Evolutionary conservation across 1,140 invertebrate genomes (phyloP), one percentile per base, ranked within the genome.

Genomic region (Drosophila rufa): DNA sequence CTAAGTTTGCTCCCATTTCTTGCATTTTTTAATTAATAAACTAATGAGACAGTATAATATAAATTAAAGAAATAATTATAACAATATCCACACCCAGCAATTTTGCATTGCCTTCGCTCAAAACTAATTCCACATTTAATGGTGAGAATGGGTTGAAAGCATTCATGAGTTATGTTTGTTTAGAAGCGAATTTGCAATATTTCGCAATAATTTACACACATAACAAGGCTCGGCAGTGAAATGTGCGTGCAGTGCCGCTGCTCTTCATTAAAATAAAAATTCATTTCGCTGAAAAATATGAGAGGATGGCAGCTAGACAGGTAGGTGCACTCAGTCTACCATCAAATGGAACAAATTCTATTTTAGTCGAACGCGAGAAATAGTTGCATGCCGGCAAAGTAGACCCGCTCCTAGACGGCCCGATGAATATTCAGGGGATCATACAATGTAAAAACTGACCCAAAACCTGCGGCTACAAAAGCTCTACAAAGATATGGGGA

Each of bases 351-450:
- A 56, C 58, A 78, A 76, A 86, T 80, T 79, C 82, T 79, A 82
- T 65, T 76, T 85, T 71, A 85, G 82, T 65, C 80, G 84, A 84
- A 86, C 82, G 80, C 82, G 82, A 85, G 71, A 75, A 67, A 36
- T 46, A 74, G 79, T 85, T 85, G 82, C 82, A 85, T 85, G 82
- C 73, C 61, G 57, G 46, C 57, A 60, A 60, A 75, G 56, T 57
- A 61, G 57, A 71, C 48, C 67, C 53, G 42, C 43, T 56, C 47
- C 74, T 81, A 75, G 60, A 71, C 76, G 65, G 59, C 19, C 45
- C 38, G 19, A 75, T 86, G 79, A 85, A 85, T 85, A 86, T 85
- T 70, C 65, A 79, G 56, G 3, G 3, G 48, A 38, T 5, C 27
- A 15, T 45, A 48, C 53, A 59, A 71, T 42, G 67, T 36, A 25